These are phyloP conservation scores for Plagiodera versicolora DNA, from an alignment of 2,888 invertebrate genomes.

Conservation along the genomic window DNA sequence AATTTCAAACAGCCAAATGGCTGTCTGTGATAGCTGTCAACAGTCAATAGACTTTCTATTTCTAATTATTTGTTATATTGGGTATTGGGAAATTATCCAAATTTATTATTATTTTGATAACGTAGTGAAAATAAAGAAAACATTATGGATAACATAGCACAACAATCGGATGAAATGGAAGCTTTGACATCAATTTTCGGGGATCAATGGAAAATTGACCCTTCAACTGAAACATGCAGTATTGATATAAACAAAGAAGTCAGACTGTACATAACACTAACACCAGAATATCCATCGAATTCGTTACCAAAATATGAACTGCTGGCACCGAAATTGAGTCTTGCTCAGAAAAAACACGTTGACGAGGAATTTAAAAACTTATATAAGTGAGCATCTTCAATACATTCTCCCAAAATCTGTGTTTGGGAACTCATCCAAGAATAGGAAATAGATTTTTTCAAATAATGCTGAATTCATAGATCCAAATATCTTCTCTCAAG, in stretches of 20 bases:
- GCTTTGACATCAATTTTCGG: constrained; percentile 73
- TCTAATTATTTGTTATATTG: too few relatives aligned
- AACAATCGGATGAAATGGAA: constrained; percentile 67
- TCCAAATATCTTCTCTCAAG: not conserved
- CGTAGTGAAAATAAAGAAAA: too few relatives aligned
- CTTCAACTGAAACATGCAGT: constrained; percentile 60
- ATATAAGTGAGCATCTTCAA: constrained; percentile 62
- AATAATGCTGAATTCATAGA: too few relatives aligned
- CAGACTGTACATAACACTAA: constrained; percentile 65
- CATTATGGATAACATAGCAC: constrained; percentile 45
- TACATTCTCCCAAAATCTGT: too few relatives aligned
- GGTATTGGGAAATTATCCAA: too few relatives aligned
- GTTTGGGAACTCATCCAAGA: too few relatives aligned
- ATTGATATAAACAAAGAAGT: constrained; percentile 62
- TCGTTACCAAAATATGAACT: constrained; percentile 70
- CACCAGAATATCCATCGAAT: constrained; percentile 65
- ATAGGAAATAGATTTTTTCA: too few relatives aligned
- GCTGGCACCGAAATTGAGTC: constrained; percentile 71
- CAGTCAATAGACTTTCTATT: too few relatives aligned
- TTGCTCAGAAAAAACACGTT: constrained; percentile 61
- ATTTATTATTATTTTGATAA: too few relatives aligned
- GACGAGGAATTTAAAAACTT: constrained; percentile 63
- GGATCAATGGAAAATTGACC: constrained; percentile 67
- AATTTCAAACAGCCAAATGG: too few relatives aligned
- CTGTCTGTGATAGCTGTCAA: too few relatives aligned